Conservation (phyloP, 2,888 invertebrate genomes). For the Vanessa cardui region DNA sequence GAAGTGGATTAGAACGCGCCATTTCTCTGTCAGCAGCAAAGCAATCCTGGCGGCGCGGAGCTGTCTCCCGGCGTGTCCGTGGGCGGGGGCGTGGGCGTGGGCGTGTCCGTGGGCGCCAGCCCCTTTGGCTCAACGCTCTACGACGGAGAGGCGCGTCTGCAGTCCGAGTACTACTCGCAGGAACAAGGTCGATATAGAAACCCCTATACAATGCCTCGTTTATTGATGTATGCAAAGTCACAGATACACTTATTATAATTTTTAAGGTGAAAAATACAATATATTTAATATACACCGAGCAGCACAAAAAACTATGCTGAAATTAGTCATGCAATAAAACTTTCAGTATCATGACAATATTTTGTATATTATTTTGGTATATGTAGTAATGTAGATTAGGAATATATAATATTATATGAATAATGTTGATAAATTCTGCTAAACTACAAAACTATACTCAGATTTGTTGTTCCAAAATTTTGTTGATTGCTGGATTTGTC, state of each 20-base stretch:
- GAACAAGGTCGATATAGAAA: slow-evolving; percentile 54
- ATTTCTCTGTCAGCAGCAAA: slow-evolving; percentile 30
- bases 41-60: slow-evolving; percentile 49
- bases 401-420: too few species aligned
- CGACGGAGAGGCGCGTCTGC: slow-evolving; percentile 54
- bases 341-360: too few species aligned
- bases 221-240: background rate
- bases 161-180: slow-evolving; percentile 61
- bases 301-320: too few species aligned
- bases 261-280: too few species aligned
- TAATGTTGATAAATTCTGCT: too few species aligned
- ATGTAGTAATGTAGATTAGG: too few species aligned
- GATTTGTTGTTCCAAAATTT: too few species aligned
- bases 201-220: background rate
- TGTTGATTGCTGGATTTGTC: too few species aligned
- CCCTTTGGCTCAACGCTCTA: slow-evolving; percentile 55
- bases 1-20: background rate
- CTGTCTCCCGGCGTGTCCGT: slow-evolving; percentile 55
- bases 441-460: too few species aligned
- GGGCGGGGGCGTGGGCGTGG: slow-evolving; percentile 50
- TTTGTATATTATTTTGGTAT: too few species aligned
- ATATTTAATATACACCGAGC: too few species aligned
- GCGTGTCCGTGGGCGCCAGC: slow-evolving; percentile 39
- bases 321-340: too few species aligned
- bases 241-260: background rate